Percentiles rank a stretch among this genome's conserved stretches.
phyloP scores from a whole-genome alignment of 2,888 invertebrate species.

The Polyommatus icarus region DNA sequence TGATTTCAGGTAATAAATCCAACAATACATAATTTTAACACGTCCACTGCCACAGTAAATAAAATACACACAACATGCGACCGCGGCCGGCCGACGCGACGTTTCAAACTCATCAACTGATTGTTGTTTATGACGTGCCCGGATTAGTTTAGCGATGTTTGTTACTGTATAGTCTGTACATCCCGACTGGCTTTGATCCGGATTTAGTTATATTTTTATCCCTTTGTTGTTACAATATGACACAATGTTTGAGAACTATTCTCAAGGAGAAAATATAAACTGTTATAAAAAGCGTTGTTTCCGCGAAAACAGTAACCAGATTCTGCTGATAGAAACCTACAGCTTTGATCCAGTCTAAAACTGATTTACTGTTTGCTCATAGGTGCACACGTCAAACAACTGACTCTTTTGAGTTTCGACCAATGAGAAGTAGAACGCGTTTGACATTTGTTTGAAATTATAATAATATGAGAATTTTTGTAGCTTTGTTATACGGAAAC shows the following conservation, averaged over 20 bases:
- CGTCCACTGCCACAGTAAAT: not conserved
- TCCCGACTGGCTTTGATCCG: not conserved
- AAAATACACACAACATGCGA: conserved; percentile 12
- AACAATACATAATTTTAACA: conserved; percentile 13
- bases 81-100: conserved; percentile 4
- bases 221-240: not conserved
- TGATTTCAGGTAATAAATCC: not conserved
- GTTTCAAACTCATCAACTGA: conserved; percentile 28
- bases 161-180: not conserved
- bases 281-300: not conserved
- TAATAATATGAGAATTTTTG: no score
- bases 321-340: not conserved
- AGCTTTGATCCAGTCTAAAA: no score
- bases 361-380: no score
- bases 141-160: conserved; percentile 19
- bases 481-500: no score
- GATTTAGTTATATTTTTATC: not conserved
- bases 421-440: no score
- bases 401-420: no score
- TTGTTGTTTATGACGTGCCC: conserved; percentile 25
- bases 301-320: not conserved
- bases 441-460: no score
- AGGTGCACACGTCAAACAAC: no score
- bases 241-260: not conserved
- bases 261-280: not conserved